Percentiles rank a stretch among this genome's conserved stretches.
Evolutionary conservation across 2,888 invertebrate species (phyloP).

Genomic region (Chydorus sphaericus): DNA sequence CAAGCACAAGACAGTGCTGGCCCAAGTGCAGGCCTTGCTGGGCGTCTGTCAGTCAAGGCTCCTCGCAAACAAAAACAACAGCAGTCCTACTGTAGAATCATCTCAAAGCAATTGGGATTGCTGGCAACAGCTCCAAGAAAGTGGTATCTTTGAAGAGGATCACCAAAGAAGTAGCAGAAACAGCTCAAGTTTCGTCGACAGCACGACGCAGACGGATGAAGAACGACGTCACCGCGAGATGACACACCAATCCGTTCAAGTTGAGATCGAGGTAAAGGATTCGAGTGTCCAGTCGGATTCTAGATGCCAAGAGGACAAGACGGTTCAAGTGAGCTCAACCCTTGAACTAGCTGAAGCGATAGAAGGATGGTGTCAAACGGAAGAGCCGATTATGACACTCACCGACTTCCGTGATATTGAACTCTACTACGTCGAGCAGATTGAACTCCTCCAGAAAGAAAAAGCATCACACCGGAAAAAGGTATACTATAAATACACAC

Average conservation of each 20-base stretch:
- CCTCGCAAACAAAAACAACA: not conserved
- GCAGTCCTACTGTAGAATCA: not conserved
- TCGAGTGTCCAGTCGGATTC: not conserved
- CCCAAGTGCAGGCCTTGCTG: constrained; percentile 10
- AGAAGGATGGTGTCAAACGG: constrained; percentile 47
- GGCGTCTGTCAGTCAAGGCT: constrained; percentile 9
- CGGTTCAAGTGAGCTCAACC: too few relatives aligned
- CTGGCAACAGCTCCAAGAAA: constrained; percentile 43
- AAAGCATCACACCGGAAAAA: constrained; percentile 21
- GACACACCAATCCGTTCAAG: not conserved
- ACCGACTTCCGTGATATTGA: constrained; percentile 47
- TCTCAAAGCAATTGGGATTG: constrained; percentile 7
- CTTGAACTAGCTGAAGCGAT: constrained; percentile 46
- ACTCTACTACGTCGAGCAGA: constrained; percentile 43
- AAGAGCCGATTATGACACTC: constrained; percentile 43
- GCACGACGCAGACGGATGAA: constrained; percentile 2
- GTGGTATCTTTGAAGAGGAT: constrained; percentile 53
- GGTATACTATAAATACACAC: too few relatives aligned
- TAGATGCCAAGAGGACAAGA: too few relatives aligned
- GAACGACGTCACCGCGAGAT: too few relatives aligned
- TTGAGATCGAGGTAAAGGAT: not conserved
- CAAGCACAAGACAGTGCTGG: constrained; percentile 6
- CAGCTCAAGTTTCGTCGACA: too few relatives aligned
- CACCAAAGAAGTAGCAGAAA: not conserved
- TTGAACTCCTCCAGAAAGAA: constrained; percentile 50